Evolutionary conservation across 2,113 vertebrate species (phyloP), one percentile per base, ranked within the genome.

Genomic region (Aix galericulata): DNA sequence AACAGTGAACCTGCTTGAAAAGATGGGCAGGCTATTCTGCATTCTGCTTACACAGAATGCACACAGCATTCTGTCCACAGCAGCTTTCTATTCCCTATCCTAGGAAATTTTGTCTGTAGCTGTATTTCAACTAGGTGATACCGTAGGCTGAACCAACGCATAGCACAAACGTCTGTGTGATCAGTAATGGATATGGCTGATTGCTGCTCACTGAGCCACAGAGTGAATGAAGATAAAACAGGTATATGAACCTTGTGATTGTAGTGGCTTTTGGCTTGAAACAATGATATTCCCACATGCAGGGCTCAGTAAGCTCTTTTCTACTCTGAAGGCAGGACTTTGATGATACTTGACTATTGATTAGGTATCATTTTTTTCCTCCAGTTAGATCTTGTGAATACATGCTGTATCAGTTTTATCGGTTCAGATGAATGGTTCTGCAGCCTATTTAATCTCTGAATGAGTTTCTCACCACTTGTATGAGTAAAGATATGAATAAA

Each of bases 151-250:
- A 69, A 21, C 32, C 31, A 62, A 20, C 29, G 15, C 17, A 16
- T 1, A 11, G 55, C 62, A 50, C 29, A 29, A 29, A n/a, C 1
- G 1, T 16, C 3, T 21, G 31, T n/a, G 36, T 38, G 21, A 23
- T 26, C 38, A 40, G 36, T 27, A 27, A 40, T 10, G 38, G 23
- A 2, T 48, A 25, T 50, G 22, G 44, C 44, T 50, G 32, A 11
- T 34, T 12, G 64, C 64, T 31, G 64, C 40, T 32, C 13, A 20
- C 27, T 46, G 44, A 26, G 67, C 29, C 17, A 13, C 17, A 17
- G 67, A 25, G 22, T 26, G 44, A 34, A 18, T 69, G 32, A 26
- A 34, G 23, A 69, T 13, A 40, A 13, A 64, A 29, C 38, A 18
- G 44, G 23, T 26, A 12, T 8, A 32, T 13, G 44, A 46, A 50